Base-by-base conservation (phyloP, 2,797 vertebrate genomes). In the Hirundo rustica region DNA sequence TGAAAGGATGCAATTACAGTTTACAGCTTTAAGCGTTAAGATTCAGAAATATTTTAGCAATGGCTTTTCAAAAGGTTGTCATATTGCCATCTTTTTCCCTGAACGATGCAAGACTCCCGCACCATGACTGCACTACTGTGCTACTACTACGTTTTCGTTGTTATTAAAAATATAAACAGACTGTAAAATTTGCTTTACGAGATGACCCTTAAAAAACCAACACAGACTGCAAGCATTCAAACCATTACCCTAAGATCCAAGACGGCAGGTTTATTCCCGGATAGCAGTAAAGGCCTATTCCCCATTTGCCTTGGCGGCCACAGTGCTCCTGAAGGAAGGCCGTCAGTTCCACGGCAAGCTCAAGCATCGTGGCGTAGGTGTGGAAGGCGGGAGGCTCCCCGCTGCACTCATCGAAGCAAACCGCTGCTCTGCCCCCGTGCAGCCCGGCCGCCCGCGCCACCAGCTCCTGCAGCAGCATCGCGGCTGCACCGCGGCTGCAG, bases 161-260 rank as follows among this genome's bases (percentile, higher is more conserved):
- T 10, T 73, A 36, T 9, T 40, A 70, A 45, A 81, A 77, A 55
- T 5, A 42, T 2, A 62, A 86, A 11, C 8, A 62, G 91, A 60
- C 10, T 1, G 13, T 6, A 54, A 57, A 50, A 14, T 10, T 9
- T 47, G 3, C 15, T 83, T 79, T 45, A 11, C 45, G 21, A 61
- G 11, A 45, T 4, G 11, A 61, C 26, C 30, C 16, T 48, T 48
- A 47, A 45, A 68, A 87, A 65, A 5, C 2, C 11, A 66, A 42
- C 11, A 23, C 14, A n/a, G 42, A 91, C 9, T 7, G n/a, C 53
- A 83, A 73, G 25, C 47, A 40, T 22, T 86, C 26, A 77, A 85
- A 77, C 16, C 40, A 73, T 97, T 98, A 99, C 99, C 99, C 98
- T 68, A 99, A 95, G 91, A 99, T 99, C 99, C 99, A 99, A 55